Evolutionary conservation across 1,140 invertebrate species (phyloP), one percentile per base, ranked within the genome.

Genomic region (Aethina tumida): DNA sequence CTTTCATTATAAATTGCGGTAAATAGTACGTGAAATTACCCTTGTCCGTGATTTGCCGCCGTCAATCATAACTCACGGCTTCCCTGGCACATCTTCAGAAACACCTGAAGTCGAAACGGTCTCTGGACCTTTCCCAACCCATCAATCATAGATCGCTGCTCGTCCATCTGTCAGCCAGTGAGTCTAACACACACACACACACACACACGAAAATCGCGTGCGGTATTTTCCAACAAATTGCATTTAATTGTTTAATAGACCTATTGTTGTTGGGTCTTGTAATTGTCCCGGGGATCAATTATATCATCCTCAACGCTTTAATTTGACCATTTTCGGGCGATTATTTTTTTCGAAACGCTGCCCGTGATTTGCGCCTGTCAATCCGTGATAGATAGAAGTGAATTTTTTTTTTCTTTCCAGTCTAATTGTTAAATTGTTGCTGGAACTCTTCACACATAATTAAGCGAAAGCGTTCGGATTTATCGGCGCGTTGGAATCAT

Each of bases 201-300:
- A 28, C 25, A 42, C 40, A 42, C 20, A 17, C 25, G 35, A 42
- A 42, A 42, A 42, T 42, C 40, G 40, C 40, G 40, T 42, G 40
- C 12, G 40, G 24, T 34, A 12, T 35, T 22, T 24, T 31, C n/a
- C 28, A 39, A 39, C 29, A 42, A 35, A 42, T 42, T 42, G 40
- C 34, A 42, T 42, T 42, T 42, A 42, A 42, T 42, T 36, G 40
- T 27, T 35, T 35, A 35, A 42, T 42, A 29, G 40, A 30, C 24
- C 25, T 30, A 12, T 30, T 36, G 25, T 42, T 36, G 30, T 41
- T 40, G 38, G 29, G n/a, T n/a, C 20, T 34, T 41, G 33, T 34
- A 42, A 36, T 33, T 33, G 40, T 22, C 5, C 20, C n/a, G 22
- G 29, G 22, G n/a, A n/a, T n/a, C 20, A 31, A 33, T 25, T 33